phyloP scores from a whole-genome alignment of 1,140 invertebrate species.

The Diorhabda sublineata region DNA sequence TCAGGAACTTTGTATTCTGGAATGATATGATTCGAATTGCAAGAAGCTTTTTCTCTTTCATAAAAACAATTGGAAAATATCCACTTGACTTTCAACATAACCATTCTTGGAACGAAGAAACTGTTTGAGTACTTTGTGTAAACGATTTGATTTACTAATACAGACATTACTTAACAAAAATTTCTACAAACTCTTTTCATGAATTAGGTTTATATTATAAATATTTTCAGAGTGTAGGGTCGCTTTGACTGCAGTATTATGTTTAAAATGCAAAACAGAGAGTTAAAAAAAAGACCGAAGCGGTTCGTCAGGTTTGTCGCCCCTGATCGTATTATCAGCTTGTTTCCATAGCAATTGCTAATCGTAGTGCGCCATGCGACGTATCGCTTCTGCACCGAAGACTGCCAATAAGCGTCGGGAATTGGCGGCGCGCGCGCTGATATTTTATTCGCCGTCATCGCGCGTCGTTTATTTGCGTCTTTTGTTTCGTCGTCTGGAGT shows the following conservation, averaged over 20 bases:
- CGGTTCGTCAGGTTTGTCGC: conserved; percentile 19
- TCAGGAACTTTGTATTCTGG: no score
- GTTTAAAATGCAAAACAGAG: conserved; percentile 33
- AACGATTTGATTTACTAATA: no score
- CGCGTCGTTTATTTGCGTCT: conserved; percentile 4
- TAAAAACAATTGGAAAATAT: no score
- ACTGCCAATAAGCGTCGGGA: conserved; percentile 42
- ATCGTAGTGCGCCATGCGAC: conserved; percentile 50
- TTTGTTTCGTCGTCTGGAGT: background rate
- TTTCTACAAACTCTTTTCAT: no score
- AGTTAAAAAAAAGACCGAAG: conserved; percentile 26
- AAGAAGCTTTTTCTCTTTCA: no score
- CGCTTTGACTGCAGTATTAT: conserved; percentile 10
- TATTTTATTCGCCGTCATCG: background rate
- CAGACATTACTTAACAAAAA: no score
- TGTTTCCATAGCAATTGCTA: conserved; percentile 61
- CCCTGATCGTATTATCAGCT: conserved; percentile 55
- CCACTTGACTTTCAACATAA: no score
- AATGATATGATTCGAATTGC: no score
- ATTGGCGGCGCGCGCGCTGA: conserved; percentile 27
- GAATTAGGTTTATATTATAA: background rate
- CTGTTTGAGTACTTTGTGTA: no score
- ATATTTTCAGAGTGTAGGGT: background rate
- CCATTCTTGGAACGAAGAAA: no score
- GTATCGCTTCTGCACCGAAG: conserved; percentile 42